phyloP scores from a whole-genome alignment of 2,888 invertebrate species.

The Orthosia gothica region DNA sequence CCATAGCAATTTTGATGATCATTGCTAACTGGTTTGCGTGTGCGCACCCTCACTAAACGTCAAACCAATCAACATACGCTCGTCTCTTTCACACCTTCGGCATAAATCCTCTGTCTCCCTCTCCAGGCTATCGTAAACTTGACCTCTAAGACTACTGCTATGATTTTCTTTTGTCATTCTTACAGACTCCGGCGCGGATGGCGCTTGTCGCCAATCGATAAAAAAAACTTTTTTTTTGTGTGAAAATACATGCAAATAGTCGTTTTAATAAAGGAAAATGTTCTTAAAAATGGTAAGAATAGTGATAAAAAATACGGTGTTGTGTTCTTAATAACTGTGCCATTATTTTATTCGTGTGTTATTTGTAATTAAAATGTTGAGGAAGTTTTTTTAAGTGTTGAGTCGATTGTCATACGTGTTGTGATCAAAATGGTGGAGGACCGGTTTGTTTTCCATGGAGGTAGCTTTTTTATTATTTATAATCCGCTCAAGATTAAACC shows the following conservation, averaged over 20 bases:
- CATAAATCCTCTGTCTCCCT: conserved; percentile 66
- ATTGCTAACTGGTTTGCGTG: conserved; percentile 82
- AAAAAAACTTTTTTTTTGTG: conserved; percentile 67
- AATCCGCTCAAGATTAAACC: conserved; percentile 6
- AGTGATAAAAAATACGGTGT: conserved; percentile 56
- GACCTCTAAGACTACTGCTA: conserved; percentile 81
- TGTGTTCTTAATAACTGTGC: conserved; percentile 58
- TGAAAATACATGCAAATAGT: conserved; percentile 66
- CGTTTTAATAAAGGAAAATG: conserved; percentile 69
- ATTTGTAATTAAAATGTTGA: conserved; percentile 55
- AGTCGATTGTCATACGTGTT: conserved; percentile 63
- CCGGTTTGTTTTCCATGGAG: conserved; percentile 64
- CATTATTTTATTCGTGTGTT: conserved; percentile 54
- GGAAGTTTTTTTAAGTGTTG: conserved; percentile 69
- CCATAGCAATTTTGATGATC: conserved; percentile 74
- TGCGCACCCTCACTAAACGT: conserved; percentile 67
- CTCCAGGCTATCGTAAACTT: conserved; percentile 83
- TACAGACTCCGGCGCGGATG: conserved; percentile 70
- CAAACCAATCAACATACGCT: conserved; percentile 62
- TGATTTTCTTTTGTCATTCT: conserved; percentile 81
- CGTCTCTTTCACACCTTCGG: conserved; percentile 68
- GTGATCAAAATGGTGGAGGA: conserved; percentile 68
- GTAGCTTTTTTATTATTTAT: conserved; percentile 56
- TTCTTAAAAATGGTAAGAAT: conserved; percentile 72
- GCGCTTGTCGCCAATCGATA: conserved; percentile 73